phyloP scores from a whole-genome alignment of 92 coral and sea anemone species.

The Phenganax marumi region DNA sequence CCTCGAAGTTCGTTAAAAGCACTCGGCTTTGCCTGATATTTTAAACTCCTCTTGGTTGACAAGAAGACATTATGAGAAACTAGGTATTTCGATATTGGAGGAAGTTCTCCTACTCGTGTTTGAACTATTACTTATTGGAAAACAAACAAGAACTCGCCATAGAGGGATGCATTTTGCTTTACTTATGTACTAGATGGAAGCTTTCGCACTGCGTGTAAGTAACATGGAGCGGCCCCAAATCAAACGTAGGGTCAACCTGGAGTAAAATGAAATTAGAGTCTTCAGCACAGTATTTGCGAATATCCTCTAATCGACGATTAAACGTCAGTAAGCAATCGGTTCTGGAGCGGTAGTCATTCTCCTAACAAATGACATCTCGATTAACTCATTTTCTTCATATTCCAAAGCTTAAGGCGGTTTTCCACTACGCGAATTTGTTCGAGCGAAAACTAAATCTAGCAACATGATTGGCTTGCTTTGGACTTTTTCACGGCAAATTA shows the following conservation, averaged over 20 bases:
- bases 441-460: too few species aligned
- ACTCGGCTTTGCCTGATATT: too few species aligned
- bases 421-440: too few species aligned
- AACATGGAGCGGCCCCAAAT: slow-evolving; percentile 53
- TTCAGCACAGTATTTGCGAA: slow-evolving; percentile 50
- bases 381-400: slow-evolving; percentile 53
- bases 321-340: slow-evolving; percentile 55
- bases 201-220: slow-evolving; percentile 56
- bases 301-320: slow-evolving; percentile 46
- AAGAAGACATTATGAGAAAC: too few species aligned
- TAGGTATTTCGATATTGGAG: too few species aligned
- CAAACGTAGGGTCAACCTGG: slow-evolving; percentile 55
- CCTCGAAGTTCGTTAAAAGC: too few species aligned
- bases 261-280: slow-evolving; percentile 42
- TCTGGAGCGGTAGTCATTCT: slow-evolving; percentile 56
- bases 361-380: slow-evolving; percentile 46
- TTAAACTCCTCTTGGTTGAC: too few species aligned
- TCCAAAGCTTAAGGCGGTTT: slow-evolving; percentile 21
- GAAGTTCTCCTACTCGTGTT: too few species aligned
- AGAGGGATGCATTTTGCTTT: slow-evolving; percentile 53
- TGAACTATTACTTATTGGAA: too few species aligned
- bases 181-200: slow-evolving; percentile 36
- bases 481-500: too few species aligned
- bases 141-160: slow-evolving; percentile 52
- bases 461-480: too few species aligned